Evolutionary conservation across 2,113 vertebrate genomes (phyloP).

Genomic region (Pteronura brasiliensis): DNA sequence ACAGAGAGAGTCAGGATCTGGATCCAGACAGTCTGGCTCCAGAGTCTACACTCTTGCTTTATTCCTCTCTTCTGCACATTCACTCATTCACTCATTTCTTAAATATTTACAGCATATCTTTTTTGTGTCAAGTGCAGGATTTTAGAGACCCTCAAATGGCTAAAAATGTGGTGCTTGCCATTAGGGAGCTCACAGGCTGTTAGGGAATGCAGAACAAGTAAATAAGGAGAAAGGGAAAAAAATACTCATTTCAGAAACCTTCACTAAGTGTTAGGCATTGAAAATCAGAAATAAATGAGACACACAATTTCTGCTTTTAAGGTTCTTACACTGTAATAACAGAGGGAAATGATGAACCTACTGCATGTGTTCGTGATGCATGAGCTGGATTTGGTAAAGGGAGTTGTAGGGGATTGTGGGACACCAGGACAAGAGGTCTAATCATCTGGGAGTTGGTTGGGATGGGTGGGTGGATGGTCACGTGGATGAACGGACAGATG

Average conservation of each 20-base stretch:
- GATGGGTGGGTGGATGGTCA: background rate
- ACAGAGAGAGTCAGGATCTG: background rate
- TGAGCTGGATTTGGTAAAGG: background rate
- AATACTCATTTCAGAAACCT: background rate
- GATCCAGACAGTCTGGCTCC: background rate
- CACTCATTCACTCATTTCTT: background rate
- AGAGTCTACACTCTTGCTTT: background rate
- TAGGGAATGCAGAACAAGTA: background rate
- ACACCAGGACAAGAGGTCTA: background rate
- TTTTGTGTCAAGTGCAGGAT: background rate
- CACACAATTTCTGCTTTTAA: background rate
- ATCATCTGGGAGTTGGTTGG: background rate
- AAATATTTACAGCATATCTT: background rate
- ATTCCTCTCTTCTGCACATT: background rate
- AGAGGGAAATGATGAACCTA: background rate
- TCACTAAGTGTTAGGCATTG: background rate
- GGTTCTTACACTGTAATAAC: background rate
- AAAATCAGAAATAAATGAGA: background rate
- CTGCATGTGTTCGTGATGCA: fast-evolving
- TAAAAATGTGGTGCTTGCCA: background rate
- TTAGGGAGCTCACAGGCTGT: background rate
- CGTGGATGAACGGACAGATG: fast-evolving
- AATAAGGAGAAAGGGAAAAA: background rate
- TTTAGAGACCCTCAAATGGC: background rate
- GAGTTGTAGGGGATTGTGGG: background rate